Conservation (phyloP, 1,140 invertebrate genomes). For the Xylocopa sonorina region DNA sequence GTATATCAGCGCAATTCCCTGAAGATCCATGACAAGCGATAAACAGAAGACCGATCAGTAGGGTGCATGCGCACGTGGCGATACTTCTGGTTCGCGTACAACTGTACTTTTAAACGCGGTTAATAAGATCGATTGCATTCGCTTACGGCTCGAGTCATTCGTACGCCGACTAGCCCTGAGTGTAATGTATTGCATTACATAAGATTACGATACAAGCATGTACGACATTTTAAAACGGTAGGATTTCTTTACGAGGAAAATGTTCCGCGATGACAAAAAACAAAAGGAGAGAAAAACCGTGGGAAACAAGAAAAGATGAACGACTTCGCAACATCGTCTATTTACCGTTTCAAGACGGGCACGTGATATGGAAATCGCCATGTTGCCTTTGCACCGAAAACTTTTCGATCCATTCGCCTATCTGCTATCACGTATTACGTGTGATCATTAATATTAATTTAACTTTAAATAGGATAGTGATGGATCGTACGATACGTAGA, state of each 20-base stretch:
- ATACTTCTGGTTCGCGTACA: constrained; percentile 13
- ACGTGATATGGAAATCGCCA: background rate
- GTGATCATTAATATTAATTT: background rate
- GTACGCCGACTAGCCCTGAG: too few species aligned
- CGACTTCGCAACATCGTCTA: background rate
- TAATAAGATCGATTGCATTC: constrained; percentile 39
- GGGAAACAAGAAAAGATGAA: background rate
- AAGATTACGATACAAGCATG: constrained; percentile 1
- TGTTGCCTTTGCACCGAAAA: background rate
- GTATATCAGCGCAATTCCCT: background rate
- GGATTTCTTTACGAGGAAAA: background rate
- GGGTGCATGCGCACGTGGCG: constrained; percentile 15
- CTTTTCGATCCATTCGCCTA: background rate
- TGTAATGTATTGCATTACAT: constrained; percentile 12
- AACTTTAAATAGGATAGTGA: background rate
- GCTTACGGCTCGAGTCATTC: background rate
- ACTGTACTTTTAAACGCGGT: constrained; percentile 31
- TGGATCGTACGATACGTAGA: background rate
- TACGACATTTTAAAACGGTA: background rate
- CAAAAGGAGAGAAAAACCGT: background rate
- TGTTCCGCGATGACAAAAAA: too few species aligned
- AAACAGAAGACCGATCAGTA: background rate
- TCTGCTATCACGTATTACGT: background rate
- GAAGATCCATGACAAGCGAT: background rate
- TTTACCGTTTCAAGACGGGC: background rate